Evolutionary conservation across 1,140 invertebrate species (phyloP).

Genomic region (Dendroctonus ponderosae): DNA sequence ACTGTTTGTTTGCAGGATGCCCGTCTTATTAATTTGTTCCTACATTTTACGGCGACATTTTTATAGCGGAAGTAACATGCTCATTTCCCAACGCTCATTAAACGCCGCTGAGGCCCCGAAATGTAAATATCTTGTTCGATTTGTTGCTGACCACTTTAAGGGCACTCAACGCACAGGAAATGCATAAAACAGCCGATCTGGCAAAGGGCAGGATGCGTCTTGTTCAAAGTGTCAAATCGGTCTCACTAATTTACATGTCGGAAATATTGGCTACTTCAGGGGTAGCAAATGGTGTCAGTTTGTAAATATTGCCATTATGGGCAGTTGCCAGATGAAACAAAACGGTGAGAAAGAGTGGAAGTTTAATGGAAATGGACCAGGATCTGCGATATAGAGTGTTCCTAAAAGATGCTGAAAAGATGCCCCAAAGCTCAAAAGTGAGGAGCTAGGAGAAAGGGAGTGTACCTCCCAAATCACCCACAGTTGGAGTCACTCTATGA

Average conservation of each 20-base stretch:
- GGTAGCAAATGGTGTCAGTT: neutral
- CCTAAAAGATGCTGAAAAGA: too few relatives aligned
- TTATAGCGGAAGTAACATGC: neutral
- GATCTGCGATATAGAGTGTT: too few relatives aligned
- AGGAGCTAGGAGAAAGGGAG: too few relatives aligned
- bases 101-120: neutral
- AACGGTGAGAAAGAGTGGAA: too few relatives aligned
- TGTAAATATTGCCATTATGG: too few relatives aligned
- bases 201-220: constrained; percentile 15
- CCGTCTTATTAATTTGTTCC: neutral
- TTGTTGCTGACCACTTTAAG: constrained; percentile 18
- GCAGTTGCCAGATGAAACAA: too few relatives aligned
- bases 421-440: too few relatives aligned
- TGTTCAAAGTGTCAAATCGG: constrained; percentile 18
- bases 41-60: neutral
- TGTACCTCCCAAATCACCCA: too few relatives aligned
- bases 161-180: constrained; percentile 14
- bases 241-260: constrained; percentile 8
- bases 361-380: too few relatives aligned
- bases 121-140: constrained; percentile 22
- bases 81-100: neutral
- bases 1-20: too few relatives aligned
- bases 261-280: constrained; percentile 10
- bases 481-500: too few relatives aligned
- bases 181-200: constrained; percentile 9